Conservation (phyloP, 2,888 invertebrate genomes). For the Buathra laborator region DNA sequence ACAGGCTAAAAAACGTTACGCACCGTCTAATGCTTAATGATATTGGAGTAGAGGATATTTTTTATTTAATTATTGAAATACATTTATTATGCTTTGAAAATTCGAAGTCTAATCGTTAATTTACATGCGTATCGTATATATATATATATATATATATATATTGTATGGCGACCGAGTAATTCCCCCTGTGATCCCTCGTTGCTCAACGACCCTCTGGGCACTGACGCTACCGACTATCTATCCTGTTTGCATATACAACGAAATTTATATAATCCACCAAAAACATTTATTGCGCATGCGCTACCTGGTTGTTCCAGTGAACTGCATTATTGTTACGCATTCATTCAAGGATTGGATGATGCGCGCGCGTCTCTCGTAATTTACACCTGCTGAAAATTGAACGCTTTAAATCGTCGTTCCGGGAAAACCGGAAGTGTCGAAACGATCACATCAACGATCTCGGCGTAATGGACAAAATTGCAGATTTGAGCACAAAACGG, state of each 20-base stretch:
- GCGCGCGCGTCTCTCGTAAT: conserved; percentile 57
- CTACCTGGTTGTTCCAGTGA: conserved; percentile 17
- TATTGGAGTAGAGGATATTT: conserved; percentile 53
- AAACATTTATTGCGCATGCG: conserved; percentile 51
- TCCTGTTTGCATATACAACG: conserved; percentile 27
- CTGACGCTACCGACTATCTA: neutral
- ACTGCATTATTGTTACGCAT: conserved; percentile 39
- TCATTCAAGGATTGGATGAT: conserved; percentile 64
- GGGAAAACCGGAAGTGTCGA: conserved; percentile 47
- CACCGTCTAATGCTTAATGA: conserved; percentile 57
- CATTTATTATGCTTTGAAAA: conserved; percentile 61
- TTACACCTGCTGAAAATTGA: conserved; percentile 37
- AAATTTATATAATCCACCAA: conserved; percentile 48
- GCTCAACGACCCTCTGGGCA: conserved; percentile 1
- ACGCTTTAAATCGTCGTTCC: conserved; percentile 40
- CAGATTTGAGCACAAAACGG: neutral
- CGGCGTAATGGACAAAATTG: conserved; percentile 5
- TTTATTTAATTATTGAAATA: conserved; percentile 61
- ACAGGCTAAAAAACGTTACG: conserved; percentile 37
- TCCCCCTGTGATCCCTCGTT: neutral
- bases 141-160: neutral
- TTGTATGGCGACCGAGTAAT: neutral
- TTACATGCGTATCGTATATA: neutral
- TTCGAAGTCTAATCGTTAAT: neutral
- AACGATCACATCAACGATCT: neutral